Base-by-base conservation (phyloP, 2,888 invertebrate genomes). In the Ceramica pisi region DNA sequence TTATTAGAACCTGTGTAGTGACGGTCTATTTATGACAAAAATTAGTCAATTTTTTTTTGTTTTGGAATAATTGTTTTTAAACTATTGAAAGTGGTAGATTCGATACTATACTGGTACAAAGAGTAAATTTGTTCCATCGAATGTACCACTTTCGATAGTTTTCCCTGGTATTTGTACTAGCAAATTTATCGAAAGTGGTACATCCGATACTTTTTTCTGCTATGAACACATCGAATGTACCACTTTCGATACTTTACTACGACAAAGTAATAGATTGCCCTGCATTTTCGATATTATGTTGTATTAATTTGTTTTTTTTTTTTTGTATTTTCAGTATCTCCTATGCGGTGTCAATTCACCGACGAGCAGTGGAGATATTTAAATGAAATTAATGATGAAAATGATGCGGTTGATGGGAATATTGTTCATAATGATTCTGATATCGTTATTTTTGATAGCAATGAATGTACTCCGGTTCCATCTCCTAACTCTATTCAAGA, bases 381-480 rank as follows among this genome's bases (percentile, higher is more conserved):
- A 56, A 56, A 35, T 56, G 31, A 56, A 5, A 35, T 56, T 35
- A 12, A n/a, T 1, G 12, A 56, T 35, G 55, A 56, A 56, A 56
- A 56, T 56, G 55, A 56, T 56, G 55, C 31, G 55, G 55, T 56
- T 56, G 31, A 56, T 56, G n/a, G 31, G 31, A 10, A 56, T 59
- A 8, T 59, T 23, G 9, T 59, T 26, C 61, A 46, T 8, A 61
- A 61, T 61, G 61, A 61, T 61, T 61, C 61, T 48, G 61, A 61
- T 12, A 31, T 46, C 26, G 26, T 61, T 61, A 61, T 61, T 50
- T 48, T 67, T 59, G 35, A 67, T 26, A 67, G 38, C 50, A 67
- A 50, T 67, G 50, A 67, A 67, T 48, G 59, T 66, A 66, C 66
- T 56, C 44, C 66, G 23, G 56, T 57, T 48, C 66, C 66, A 66